Base-by-base conservation (phyloP, 2,797 vertebrate genomes). In the Enteromius afrohamiltoni region DNA sequence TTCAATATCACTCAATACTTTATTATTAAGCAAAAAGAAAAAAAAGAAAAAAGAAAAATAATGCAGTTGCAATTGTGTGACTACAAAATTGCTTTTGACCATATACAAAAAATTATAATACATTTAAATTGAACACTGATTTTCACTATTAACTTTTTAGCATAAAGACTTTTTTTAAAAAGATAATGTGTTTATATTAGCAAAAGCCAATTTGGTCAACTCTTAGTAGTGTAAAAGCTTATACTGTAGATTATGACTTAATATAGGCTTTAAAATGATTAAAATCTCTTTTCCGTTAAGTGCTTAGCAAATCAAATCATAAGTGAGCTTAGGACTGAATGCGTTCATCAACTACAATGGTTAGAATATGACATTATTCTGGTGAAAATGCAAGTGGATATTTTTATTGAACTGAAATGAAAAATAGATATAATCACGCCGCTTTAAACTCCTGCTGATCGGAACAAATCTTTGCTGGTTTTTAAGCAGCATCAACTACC, bases 401-500 rank as follows among this genome's bases (percentile, higher is more conserved):
- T 83, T 74, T 85, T 79, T 40, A 79, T 76, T 83, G 67, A 68
- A 82, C 69, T 85, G 11, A 75, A 55, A 47, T 76, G 23, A 75
- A 17, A 86, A 86, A 77, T 74, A 67, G n/a, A 79, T 74, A 79
- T 31, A 79, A 74, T 58, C 60, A 80, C 34, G 6, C 47, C 68
- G 74, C 42, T 76, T 83, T 85, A 87, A 51, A 73, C 23, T 78
- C 51, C 65, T 73, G 40, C 73, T 86, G 76, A 85, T 84, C 86
- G 83, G 86, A 49, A 79, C 34, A 74, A 23, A 42, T 58, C 71
- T 70, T 69, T 65, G 75, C 58, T 68, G 67, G 82, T 83, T 85
- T 84, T 85, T 76, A 75, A 71, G 85, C 73, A 19, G 62, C 19
- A 58, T 80, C 76, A 86, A 87, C 87, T 90, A 89, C 70, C 82